Evolutionary conservation across 2,113 vertebrate species (phyloP), one percentile per base, ranked within the genome.

Genomic region (Phaethon lepturus): DNA sequence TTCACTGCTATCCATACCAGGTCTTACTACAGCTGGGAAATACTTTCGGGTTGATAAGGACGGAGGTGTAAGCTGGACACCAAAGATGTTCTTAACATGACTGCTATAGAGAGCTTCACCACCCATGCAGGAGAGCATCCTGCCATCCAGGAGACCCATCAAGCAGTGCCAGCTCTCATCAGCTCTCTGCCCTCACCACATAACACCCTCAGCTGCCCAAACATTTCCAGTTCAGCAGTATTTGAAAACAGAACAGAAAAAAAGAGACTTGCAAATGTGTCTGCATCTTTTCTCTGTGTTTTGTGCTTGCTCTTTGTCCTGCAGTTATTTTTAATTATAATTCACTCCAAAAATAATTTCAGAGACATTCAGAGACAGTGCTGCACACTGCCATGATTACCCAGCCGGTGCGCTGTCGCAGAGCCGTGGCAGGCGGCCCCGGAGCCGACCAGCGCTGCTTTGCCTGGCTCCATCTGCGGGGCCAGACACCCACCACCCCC

Each of bases 311-410:
- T 74, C 31, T 42, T 11, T 49, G 20, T 83, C 68, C 78, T 40
- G 63, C 18, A 18, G 63, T 69, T 88, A 45, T 71, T 80, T 91
- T 86, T 80, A 86, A 91, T 88, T 88, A 55, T 62, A 47, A 76
- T 38, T 82, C 4, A 2, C 15, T 73, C 50, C 58, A 78, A 63
- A 92, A 92, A 76, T 45, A 35, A 60, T 68, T 44, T 85, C 60
- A 0, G 0, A 62, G 44, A 17, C 44, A 23, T 58, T 73, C 66
- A 44, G 53, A 38, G 38, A 38, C 38, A 38, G 19, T 35, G 35
- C 50, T 56, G 24, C 77, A 50, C 18, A 0, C 53, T 68, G 44
- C 20, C 44, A 2, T 5, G 2, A 6, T 47, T 45, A 20, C 69
- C 60, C 58, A 50, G 50, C 10, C 66, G 4, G 8, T 3, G 62